Evolutionary conservation across 2,888 invertebrate species (phyloP).

Genomic region (Drosophila paranaensis): DNA sequence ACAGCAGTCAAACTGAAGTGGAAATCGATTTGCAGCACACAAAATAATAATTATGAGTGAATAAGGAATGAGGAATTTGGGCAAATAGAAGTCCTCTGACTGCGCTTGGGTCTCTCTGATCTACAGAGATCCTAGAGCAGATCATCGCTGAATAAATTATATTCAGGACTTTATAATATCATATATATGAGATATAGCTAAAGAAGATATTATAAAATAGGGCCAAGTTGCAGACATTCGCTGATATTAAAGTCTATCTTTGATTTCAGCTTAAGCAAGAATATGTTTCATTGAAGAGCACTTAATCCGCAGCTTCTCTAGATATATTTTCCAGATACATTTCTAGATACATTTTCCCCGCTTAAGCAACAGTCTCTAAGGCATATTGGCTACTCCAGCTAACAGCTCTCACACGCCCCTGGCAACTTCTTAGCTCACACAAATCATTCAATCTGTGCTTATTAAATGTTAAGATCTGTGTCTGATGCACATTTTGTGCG

Average conservation of each 20-base stretch:
- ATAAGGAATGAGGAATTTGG: neutral
- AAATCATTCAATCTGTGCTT: constrained; percentile 26
- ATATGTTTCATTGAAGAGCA: too few relatives aligned
- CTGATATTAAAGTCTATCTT: too few relatives aligned
- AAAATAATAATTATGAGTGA: constrained; percentile 3
- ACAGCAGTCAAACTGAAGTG: constrained; percentile 7
- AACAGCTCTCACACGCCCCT: neutral
- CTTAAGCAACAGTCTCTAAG: neutral
- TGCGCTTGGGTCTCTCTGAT: neutral
- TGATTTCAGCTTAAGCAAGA: neutral
- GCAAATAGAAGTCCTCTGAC: neutral
- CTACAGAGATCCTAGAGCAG: too few relatives aligned
- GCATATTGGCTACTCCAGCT: constrained; percentile 3
- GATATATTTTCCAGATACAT: too few relatives aligned
- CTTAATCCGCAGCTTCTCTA: too few relatives aligned
- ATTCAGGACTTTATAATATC: too few relatives aligned
- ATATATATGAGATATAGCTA: too few relatives aligned
- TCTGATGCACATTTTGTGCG: constrained; percentile 18
- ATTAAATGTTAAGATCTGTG: constrained; percentile 38
- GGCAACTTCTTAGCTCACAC: neutral
- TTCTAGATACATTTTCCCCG: too few relatives aligned
- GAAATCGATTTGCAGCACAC: constrained; percentile 3
- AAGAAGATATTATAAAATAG: too few relatives aligned
- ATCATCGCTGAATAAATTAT: too few relatives aligned
- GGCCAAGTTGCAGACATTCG: too few relatives aligned